Evolutionary conservation across 2,113 vertebrate genomes (phyloP).

Genomic region (Centrocercus urophasianus): DNA sequence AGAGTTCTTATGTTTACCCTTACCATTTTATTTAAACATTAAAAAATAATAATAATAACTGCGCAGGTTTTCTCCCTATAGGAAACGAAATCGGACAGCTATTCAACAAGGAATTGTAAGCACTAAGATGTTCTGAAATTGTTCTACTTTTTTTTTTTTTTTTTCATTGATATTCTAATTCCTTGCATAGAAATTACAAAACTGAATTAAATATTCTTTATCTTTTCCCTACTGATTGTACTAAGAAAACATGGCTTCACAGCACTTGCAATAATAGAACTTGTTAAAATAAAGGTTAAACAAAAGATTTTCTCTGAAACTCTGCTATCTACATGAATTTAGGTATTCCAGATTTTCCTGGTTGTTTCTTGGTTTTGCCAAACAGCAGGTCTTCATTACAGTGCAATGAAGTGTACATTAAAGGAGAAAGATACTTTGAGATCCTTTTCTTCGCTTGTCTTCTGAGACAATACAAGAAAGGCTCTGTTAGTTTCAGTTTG

Average conservation of each 20-base stretch:
- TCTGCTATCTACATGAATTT: neutral
- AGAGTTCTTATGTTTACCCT: neutral
- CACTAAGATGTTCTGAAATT: neutral
- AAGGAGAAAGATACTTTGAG: neutral
- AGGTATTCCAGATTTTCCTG: neutral
- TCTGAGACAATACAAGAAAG: neutral
- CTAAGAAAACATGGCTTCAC: neutral
- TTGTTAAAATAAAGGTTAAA: neutral
- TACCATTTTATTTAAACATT: neutral
- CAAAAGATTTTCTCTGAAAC: neutral
- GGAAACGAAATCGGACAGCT: neutral
- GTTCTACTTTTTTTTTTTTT: neutral
- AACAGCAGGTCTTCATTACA: neutral
- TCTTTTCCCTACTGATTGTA: neutral
- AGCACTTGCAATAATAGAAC: neutral
- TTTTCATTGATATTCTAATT: neutral
- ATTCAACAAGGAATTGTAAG: neutral
- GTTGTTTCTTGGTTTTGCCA: neutral
- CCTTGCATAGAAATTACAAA: neutral
- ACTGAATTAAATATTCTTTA: neutral
- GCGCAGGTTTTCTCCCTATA: neutral
- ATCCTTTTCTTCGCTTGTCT: neutral
- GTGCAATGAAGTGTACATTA: neutral
- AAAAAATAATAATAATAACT: neutral
- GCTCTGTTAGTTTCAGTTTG: neutral